These are phyloP conservation scores for Bambusicola thoracicus DNA, from an alignment of 2,113 vertebrate genomes.

Conservation along the genomic window DNA sequence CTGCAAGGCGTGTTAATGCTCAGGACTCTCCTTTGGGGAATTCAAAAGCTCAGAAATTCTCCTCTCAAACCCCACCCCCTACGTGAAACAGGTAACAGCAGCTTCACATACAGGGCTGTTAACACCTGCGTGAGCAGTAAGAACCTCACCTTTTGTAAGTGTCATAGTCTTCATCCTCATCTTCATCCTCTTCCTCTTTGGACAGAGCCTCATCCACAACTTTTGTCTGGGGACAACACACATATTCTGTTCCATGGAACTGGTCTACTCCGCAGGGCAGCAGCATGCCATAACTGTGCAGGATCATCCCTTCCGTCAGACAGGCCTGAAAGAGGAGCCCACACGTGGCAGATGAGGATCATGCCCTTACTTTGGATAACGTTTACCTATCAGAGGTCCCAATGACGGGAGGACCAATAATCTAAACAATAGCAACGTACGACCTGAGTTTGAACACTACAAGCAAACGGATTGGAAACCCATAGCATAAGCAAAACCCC, in stretches of 20 bases:
- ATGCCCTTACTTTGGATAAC: not conserved
- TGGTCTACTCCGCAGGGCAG: constrained; percentile 92
- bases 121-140: not conserved
- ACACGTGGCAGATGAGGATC: rapidly evolving
- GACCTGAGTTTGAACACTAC: not conserved
- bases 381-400: not conserved
- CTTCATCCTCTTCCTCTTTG: constrained; percentile 83
- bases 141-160: constrained; percentile 78
- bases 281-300: constrained; percentile 95
- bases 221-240: constrained; percentile 90
- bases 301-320: constrained; percentile 83
- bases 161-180: constrained; percentile 78
- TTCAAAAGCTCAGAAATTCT: not conserved
- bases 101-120: not conserved
- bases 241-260: constrained; percentile 94
- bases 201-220: constrained; percentile 76
- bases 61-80: not conserved
- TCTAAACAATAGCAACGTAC: not conserved
- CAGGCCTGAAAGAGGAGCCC: constrained; percentile 83
- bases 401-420: rapidly evolving
- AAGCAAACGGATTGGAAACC: not conserved
- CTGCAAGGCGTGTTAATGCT: not conserved
- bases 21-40: not conserved
- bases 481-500: not conserved
- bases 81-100: not conserved